phyloP scores from a whole-genome alignment of 2,797 vertebrate genomes.

The Epinephelus awoara region DNA sequence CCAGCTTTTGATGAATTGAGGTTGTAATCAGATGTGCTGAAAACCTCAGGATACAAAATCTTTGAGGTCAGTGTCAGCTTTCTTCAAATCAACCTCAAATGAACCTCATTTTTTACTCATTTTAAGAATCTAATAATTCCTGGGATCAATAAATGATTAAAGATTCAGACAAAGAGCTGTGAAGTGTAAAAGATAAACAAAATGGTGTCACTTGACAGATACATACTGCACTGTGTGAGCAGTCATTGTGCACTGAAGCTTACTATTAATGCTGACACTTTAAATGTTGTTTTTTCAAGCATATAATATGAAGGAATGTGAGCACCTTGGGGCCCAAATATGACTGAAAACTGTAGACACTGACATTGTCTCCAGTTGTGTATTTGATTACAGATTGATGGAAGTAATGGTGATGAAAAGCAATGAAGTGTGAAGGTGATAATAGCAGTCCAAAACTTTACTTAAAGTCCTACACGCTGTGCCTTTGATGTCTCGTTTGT shows the following conservation, averaged over 20 bases:
- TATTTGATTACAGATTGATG: neutral
- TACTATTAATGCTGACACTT: conserved; percentile 8
- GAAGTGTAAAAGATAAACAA: too few relatives aligned
- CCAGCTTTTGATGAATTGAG: too few relatives aligned
- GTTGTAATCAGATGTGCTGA: neutral
- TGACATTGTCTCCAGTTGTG: neutral
- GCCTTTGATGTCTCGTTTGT: too few relatives aligned
- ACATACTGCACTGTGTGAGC: neutral
- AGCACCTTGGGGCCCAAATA: neutral
- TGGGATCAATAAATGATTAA: too few relatives aligned
- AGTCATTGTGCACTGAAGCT: conserved; percentile 2
- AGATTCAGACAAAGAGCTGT: too few relatives aligned
- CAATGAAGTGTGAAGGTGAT: neutral
- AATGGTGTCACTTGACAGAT: neutral
- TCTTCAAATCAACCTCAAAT: too few relatives aligned
- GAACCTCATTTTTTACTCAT: too few relatives aligned
- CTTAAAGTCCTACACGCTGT: too few relatives aligned
- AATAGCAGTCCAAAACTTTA: too few relatives aligned
- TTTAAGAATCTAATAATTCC: too few relatives aligned
- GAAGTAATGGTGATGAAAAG: neutral
- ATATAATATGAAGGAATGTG: conserved; percentile 6
- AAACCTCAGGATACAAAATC: neutral
- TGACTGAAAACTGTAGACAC: neutral
- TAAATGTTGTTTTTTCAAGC: neutral
- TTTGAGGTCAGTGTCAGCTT: neutral